Evolutionary conservation across 2,888 invertebrate species (phyloP), one percentile per base, ranked within the genome.

Genomic region (Tuta absoluta): DNA sequence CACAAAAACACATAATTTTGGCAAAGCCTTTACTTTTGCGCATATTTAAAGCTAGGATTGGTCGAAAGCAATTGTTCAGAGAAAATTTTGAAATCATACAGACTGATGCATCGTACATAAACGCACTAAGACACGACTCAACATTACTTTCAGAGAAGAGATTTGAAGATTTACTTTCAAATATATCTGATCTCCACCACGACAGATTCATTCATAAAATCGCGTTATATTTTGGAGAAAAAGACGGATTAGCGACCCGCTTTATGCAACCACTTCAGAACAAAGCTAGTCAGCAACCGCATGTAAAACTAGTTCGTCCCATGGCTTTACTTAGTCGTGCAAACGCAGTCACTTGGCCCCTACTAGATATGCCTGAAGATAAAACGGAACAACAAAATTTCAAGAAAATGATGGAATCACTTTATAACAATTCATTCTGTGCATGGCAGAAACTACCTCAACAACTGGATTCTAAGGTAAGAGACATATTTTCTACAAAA

Each of bases 121-220:
- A 89, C 66, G 84, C 76, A 0, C 67, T 89, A 12, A 81, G 79
- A 23, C 86, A 88, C 56, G 78, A 86, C 19, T 61, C 65, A 3
- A 67, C 81, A 1, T 70, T 87, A 0, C 65, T 71, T 8, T 49
- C 67, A 1, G 74, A 77, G 0, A 68, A 72, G 12, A 67, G 75
- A n/a, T 71, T 80, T 7, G 65, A 76, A 3, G 51, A 69, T 41
- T 37, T 80, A 10, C 59, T 72, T 2, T 63, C 67, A 41, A 49
- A 67, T 23, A 33, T 33, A 8, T 33, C 33, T 33, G 67, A 72
- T 24, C 17, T 77, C 2, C 65, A 68, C 28, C 75, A 70, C 59
- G 75, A 85, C 33, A 63, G 65, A 4, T 89, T 85, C 67, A 63
- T 84, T 0, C 72, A 72, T 1, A 79, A 79, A 51, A 57, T 87